phyloP scores from a whole-genome alignment of 1,140 invertebrate species.

The Xylocopa sonorina region DNA sequence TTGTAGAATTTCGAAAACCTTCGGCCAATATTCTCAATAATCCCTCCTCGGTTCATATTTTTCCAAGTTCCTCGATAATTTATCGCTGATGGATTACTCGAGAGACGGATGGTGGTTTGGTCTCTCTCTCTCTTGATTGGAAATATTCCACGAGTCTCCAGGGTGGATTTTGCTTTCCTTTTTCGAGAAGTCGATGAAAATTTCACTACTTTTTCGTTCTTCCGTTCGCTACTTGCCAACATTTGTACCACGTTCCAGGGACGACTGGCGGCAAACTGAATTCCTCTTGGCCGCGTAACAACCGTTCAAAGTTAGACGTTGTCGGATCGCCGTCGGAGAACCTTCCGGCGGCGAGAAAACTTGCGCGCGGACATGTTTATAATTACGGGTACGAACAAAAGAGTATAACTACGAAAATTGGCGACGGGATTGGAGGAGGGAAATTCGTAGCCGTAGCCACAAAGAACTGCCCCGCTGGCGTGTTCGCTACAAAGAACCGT shows the following conservation, averaged over 20 bases:
- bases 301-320: not conserved
- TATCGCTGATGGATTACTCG: too few species aligned
- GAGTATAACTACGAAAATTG: constrained; percentile 46
- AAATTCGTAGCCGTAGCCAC: constrained; percentile 38
- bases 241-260: too few species aligned
- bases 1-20: not conserved
- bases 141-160: too few species aligned
- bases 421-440: constrained; percentile 9
- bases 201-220: too few species aligned
- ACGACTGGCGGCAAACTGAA: too few species aligned
- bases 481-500: constrained; percentile 56
- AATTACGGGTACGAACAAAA: constrained; percentile 44
- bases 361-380: constrained; percentile 40
- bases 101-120: too few species aligned
- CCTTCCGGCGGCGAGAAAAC: constrained; percentile 24
- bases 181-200: too few species aligned
- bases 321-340: constrained; percentile 2
- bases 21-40: not conserved
- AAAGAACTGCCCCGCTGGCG: constrained; percentile 15
- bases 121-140: too few species aligned
- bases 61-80: too few species aligned
- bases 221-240: too few species aligned
- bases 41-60: too few species aligned
- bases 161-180: too few species aligned
- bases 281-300: not conserved